These are phyloP conservation scores for Poecilia velifera DNA, from an alignment of 2,797 vertebrate species.

Conservation along the genomic window DNA sequence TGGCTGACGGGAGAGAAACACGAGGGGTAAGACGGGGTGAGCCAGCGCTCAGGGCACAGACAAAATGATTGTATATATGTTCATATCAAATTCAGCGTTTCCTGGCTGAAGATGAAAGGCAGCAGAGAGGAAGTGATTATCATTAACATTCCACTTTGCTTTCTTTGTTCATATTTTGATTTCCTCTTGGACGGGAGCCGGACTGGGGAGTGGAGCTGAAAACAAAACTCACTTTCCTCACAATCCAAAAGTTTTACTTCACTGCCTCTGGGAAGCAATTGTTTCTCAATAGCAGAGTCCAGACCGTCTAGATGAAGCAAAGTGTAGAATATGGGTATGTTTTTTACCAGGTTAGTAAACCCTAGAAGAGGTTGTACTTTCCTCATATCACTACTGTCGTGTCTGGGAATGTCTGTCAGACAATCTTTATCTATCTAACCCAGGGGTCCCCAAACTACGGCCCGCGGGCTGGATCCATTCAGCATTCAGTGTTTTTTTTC, in stretches of 20 bases:
- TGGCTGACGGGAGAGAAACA: background rate
- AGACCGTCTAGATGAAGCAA: no score
- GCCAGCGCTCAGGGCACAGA: background rate
- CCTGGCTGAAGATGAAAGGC: constrained; percentile 73
- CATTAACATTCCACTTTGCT: constrained; percentile 83
- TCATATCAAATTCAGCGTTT: constrained; percentile 53
- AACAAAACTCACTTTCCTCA: constrained; percentile 13
- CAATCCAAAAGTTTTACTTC: constrained; percentile 5
- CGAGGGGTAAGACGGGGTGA: background rate
- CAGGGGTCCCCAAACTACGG: no score
- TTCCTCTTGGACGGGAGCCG: constrained; percentile 69
- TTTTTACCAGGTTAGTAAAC: no score
- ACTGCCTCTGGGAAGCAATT: background rate
- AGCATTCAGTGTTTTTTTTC: no score
- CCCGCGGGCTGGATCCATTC: no score
- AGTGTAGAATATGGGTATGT: no score
- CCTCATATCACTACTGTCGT: background rate
- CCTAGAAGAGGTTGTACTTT: background rate
- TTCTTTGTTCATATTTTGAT: constrained; percentile 79
- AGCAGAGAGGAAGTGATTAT: constrained; percentile 72
- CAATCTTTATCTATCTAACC: background rate
- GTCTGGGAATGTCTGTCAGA: background rate
- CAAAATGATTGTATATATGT: constrained; percentile 26
- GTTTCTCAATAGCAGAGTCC: no score
- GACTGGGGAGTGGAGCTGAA: constrained; percentile 50